Conservation (phyloP, 2,888 invertebrate species). For the Drosophila mayaguana region DNA sequence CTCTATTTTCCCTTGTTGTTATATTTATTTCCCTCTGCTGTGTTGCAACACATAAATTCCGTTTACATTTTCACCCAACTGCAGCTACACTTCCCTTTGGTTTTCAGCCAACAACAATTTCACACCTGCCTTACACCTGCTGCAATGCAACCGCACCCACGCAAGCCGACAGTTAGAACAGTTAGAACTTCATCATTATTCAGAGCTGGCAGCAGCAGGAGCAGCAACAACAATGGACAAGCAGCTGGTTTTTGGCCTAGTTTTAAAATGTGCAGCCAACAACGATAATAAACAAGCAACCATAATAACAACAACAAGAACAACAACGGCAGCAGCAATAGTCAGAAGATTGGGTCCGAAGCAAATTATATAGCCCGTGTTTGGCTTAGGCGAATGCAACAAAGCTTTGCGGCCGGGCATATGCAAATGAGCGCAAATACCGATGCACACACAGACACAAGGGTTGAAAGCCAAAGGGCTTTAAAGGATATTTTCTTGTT, state of each 20-base stretch:
- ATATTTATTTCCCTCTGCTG: neutral
- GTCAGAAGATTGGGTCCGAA: neutral
- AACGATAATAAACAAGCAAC: constrained; percentile 41
- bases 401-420: constrained; percentile 43
- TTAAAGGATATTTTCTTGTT: constrained; percentile 70
- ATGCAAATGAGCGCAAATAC: constrained; percentile 62
- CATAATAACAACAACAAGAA: constrained; percentile 5
- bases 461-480: constrained; percentile 53
- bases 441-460: constrained; percentile 11
- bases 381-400: constrained; percentile 33
- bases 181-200: constrained; percentile 71
- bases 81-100: constrained; percentile 4
- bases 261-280: constrained; percentile 53
- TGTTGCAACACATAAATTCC: constrained; percentile 11
- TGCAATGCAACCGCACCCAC: constrained; percentile 12
- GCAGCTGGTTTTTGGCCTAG: constrained; percentile 70
- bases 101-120: constrained; percentile 10
- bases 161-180: constrained; percentile 31
- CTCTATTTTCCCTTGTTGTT: neutral
- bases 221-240: constrained; percentile 8
- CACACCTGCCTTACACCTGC: constrained; percentile 39
- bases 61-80: constrained; percentile 4
- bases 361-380: constrained; percentile 47
- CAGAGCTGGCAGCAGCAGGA: constrained; percentile 41
- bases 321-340: constrained; percentile 15